Percentiles rank a stretch among this genome's conserved stretches.
Evolutionary conservation across 2,888 invertebrate genomes (phyloP).

Genomic region (Strigamia maritima): DNA sequence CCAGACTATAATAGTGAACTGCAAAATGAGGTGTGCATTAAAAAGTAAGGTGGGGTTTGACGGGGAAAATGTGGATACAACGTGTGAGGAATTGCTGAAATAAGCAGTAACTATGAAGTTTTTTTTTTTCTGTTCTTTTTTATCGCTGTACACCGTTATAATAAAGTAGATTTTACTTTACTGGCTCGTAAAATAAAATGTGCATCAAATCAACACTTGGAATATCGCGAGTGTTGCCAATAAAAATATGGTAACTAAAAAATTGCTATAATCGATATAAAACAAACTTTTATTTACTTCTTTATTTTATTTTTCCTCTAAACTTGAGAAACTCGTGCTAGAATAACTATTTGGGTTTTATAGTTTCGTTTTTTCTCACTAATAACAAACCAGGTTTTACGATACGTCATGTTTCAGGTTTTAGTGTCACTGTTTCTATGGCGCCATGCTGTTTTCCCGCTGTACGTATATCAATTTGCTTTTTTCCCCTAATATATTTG

Average conservation of each 20-base stretch:
- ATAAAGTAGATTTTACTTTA: constrained; percentile 27
- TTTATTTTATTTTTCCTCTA: too few relatives aligned
- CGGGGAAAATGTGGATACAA: background rate
- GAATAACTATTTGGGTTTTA: too few relatives aligned
- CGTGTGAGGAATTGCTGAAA: constrained; percentile 9
- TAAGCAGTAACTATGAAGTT: background rate
- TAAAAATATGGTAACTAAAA: background rate
- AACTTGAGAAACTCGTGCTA: too few relatives aligned
- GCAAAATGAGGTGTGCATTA: background rate
- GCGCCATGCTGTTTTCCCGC: too few relatives aligned
- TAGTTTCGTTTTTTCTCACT: too few relatives aligned
- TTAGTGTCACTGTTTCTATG: too few relatives aligned
- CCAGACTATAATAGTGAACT: background rate
- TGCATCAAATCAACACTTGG: constrained; percentile 25
- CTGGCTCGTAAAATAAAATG: constrained; percentile 13
- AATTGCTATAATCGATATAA: background rate
- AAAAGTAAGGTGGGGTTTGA: background rate
- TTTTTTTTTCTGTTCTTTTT: background rate
- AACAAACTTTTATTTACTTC: too few relatives aligned
- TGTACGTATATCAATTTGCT: too few relatives aligned
- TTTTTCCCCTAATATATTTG: too few relatives aligned
- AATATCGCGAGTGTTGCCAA: background rate
- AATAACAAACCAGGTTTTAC: too few relatives aligned
- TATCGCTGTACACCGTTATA: background rate
- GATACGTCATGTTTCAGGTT: too few relatives aligned